phyloP scores from a whole-genome alignment of 2,888 invertebrate genomes.

The Zootermopsis nevadensis region DNA sequence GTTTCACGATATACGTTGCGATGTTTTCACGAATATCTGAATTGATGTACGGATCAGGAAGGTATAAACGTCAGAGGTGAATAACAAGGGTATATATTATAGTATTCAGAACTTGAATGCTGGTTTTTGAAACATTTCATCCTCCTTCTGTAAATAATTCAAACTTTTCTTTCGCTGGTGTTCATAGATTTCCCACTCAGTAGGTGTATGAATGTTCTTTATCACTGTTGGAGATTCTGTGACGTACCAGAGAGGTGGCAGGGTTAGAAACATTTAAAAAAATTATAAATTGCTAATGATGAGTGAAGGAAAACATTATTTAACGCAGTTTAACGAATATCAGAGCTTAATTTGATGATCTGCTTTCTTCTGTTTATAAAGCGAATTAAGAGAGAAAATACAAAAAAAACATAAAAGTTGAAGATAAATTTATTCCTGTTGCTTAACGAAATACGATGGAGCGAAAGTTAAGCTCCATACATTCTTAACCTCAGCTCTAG shows the following conservation, averaged over 20 bases:
- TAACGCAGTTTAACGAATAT: not conserved
- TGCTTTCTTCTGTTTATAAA: no score
- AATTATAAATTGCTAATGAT: not conserved
- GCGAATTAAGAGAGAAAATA: no score
- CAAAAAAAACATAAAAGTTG: no score
- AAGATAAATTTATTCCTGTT: no score
- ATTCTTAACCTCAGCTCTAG: no score
- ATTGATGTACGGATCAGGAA: not conserved
- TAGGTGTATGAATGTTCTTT: not conserved
- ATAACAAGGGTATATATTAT: not conserved
- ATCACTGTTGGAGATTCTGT: not conserved
- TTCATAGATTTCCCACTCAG: not conserved
- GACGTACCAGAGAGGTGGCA: not conserved
- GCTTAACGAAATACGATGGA: no score
- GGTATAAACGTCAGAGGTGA: not conserved
- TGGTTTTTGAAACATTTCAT: not conserved
- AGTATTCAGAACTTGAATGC: not conserved
- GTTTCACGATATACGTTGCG: not conserved
- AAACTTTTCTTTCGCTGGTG: not conserved
- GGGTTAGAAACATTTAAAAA: not conserved
- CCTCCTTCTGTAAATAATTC: not conserved
- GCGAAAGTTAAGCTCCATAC: no score
- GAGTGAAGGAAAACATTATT: constrained; percentile 4
- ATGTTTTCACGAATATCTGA: not conserved
- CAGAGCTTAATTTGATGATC: not conserved